Percentiles rank a stretch among this genome's conserved stretches.
These are phyloP conservation scores for Trachymyrmex septentrionalis DNA, from an alignment of 1,140 invertebrate species.

Conservation along the genomic window DNA sequence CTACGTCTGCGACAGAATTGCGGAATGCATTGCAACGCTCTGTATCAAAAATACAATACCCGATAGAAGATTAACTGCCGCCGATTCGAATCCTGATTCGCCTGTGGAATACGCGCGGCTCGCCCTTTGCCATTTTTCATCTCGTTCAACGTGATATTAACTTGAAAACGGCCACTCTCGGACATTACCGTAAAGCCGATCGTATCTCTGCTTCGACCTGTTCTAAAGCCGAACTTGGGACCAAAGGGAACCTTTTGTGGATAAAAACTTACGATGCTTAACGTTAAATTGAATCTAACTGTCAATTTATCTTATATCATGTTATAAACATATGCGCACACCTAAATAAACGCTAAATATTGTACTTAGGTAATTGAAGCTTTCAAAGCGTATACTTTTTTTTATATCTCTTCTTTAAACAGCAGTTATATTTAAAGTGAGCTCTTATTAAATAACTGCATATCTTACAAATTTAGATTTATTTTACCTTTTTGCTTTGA, in stretches of 20 bases:
- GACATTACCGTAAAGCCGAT: slow-evolving; percentile 63
- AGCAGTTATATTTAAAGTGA: neutral
- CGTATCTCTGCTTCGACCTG: slow-evolving; percentile 51
- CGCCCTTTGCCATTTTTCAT: slow-evolving; percentile 72
- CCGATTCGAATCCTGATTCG: slow-evolving; percentile 60
- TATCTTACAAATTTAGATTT: neutral
- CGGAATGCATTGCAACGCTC: slow-evolving; percentile 20
- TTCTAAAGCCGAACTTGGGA: slow-evolving; percentile 27
- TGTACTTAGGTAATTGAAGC: neutral
- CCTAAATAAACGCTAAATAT: slow-evolving; percentile 13
- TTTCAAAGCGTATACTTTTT: neutral
- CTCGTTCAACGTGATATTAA: slow-evolving; percentile 63
- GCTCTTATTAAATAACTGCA: neutral
- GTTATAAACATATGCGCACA: slow-evolving; percentile 20
- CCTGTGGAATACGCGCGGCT: slow-evolving; percentile 48
- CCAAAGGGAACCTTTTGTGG: slow-evolving; percentile 17
- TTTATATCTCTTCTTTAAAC: neutral
- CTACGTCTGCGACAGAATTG: slow-evolving; percentile 19
- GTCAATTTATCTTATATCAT: slow-evolving; percentile 1
- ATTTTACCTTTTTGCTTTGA: neutral
- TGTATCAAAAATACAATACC: slow-evolving; percentile 55
- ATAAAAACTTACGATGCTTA: slow-evolving; percentile 52
- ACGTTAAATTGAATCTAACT: slow-evolving; percentile 50
- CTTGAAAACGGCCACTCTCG: slow-evolving; percentile 63
- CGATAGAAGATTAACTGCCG: slow-evolving; percentile 61